Conservation (phyloP, 1,140 invertebrate species). For the Eumeta japonica region DNA sequence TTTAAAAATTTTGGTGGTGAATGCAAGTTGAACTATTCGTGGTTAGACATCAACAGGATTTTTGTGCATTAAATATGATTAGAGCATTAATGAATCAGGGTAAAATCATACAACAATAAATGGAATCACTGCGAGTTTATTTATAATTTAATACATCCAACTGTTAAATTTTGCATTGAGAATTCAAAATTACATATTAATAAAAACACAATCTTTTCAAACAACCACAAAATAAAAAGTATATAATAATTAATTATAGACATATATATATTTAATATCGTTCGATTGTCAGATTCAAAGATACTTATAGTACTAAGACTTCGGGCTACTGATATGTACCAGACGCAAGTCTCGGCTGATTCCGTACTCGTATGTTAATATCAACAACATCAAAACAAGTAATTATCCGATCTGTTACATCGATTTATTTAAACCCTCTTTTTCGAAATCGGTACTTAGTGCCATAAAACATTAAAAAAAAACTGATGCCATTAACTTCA, state of each 20-base stretch:
- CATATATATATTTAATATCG: slow-evolving; percentile 25
- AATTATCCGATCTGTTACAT: too few species aligned
- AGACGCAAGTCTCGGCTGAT: slow-evolving; percentile 39
- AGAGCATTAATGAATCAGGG: neutral
- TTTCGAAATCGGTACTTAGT: too few species aligned
- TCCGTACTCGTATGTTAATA: slow-evolving; percentile 52
- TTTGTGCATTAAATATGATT: slow-evolving; percentile 1
- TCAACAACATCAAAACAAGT: slow-evolving; percentile 56
- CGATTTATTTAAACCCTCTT: too few species aligned
- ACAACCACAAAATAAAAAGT: slow-evolving; percentile 4
- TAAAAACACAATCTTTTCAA: slow-evolving; percentile 31
- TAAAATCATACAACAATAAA: slow-evolving; percentile 36
- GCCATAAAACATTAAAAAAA: too few species aligned
- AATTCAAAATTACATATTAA: slow-evolving; percentile 34
- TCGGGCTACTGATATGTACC: slow-evolving; percentile 48
- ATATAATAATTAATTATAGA: too few species aligned
- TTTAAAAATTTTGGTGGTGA: too few species aligned
- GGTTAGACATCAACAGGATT: too few species aligned
- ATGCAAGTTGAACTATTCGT: too few species aligned
- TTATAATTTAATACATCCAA: slow-evolving; percentile 53
- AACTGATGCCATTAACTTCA: too few species aligned
- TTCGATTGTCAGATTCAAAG: slow-evolving; percentile 41
- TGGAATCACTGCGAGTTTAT: slow-evolving; percentile 58
- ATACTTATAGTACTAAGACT: slow-evolving; percentile 54
- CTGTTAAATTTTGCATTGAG: slow-evolving; percentile 33